These are phyloP conservation scores for Python bivittatus DNA, from an alignment of 2,113 vertebrate genomes.

Conservation along the genomic window DNA sequence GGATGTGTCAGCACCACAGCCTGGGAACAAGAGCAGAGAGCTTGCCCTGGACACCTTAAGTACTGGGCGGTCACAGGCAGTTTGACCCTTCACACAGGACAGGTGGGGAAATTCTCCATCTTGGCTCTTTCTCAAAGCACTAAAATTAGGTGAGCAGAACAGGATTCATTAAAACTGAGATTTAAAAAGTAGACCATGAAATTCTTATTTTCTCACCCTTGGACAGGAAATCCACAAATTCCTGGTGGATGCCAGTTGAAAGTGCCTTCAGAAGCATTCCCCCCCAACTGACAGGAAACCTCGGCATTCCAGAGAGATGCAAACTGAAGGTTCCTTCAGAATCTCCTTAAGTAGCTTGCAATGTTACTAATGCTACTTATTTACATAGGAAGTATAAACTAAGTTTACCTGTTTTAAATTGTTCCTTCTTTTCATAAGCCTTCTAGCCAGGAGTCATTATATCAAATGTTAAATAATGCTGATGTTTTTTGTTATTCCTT, in stretches of 20 bases:
- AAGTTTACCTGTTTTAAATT: background rate
- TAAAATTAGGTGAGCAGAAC: background rate
- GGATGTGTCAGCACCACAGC: background rate
- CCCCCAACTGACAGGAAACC: background rate
- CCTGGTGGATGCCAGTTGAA: too few relatives aligned
- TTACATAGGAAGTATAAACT: background rate
- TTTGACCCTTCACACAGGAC: background rate
- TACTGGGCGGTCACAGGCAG: background rate
- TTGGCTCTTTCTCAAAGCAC: background rate
- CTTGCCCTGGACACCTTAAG: background rate
- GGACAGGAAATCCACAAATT: background rate
- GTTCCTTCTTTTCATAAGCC: background rate
- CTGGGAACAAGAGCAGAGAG: background rate
- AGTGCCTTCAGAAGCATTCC: background rate
- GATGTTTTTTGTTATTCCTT: background rate
- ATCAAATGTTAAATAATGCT: background rate
- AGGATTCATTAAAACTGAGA: background rate
- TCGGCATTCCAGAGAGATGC: background rate
- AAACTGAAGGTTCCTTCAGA: background rate
- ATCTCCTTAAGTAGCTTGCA: background rate
- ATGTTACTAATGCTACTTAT: background rate
- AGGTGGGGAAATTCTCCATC: background rate
- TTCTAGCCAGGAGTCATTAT: background rate
- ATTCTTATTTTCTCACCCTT: too few relatives aligned
- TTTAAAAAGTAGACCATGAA: background rate